A percentile compares a stretch with the other conserved stretches of the same genome.
These are phyloP conservation scores for Gallinago nigripennis DNA, from an alignment of 2,797 vertebrate genomes.

Conservation along the genomic window DNA sequence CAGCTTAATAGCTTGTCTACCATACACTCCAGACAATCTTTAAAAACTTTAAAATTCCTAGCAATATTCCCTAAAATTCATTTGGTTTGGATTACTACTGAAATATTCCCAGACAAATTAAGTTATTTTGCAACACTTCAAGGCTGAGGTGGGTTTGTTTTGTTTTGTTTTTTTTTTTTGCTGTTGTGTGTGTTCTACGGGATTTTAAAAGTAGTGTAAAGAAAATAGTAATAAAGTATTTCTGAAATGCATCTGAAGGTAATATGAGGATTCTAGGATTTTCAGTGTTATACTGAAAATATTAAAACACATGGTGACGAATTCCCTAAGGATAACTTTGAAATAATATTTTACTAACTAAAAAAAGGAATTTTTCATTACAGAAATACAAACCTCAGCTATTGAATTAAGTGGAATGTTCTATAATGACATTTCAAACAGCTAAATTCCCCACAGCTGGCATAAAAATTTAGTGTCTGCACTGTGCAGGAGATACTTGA, in stretches of 20 bases:
- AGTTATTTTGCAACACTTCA: background rate
- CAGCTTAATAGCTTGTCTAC: background rate
- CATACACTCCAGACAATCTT: background rate
- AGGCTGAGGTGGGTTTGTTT: background rate
- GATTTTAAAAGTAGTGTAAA: background rate
- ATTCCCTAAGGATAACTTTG: background rate
- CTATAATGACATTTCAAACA: background rate
- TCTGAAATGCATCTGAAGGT: background rate
- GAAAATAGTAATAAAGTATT: background rate
- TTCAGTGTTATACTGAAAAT: conserved; percentile 17
- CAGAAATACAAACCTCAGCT: background rate
- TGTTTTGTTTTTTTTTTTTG: too few relatives aligned
- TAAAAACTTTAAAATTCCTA: background rate
- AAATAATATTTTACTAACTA: conserved; percentile 13
- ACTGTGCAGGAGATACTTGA: background rate
- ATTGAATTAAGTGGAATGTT: conserved; percentile 7
- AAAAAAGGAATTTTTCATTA: background rate
- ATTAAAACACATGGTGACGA: background rate
- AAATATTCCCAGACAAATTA: background rate
- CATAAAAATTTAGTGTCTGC: background rate
- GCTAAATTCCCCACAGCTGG: background rate
- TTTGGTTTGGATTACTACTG: background rate
- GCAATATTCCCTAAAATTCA: background rate
- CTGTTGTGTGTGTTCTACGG: background rate
- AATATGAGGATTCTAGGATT: conserved; percentile 9